Evolutionary conservation across 2,888 invertebrate genomes (phyloP).

Genomic region (Erebia palarica): DNA sequence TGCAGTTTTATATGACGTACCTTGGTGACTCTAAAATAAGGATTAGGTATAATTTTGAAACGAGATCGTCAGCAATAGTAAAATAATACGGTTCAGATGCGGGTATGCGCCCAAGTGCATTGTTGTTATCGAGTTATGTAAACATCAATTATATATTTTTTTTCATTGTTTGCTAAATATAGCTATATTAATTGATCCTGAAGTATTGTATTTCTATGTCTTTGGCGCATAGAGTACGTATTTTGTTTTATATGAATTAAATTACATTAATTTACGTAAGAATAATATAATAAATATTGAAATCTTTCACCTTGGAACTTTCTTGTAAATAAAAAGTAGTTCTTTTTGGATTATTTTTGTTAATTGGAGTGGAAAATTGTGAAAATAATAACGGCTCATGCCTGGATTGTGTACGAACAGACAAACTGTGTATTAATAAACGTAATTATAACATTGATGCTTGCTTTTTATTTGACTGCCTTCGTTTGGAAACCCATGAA

Average conservation of each 20-base stretch:
- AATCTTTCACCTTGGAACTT: slow-evolving; percentile 16
- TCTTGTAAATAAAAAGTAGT: slow-evolving; percentile 29
- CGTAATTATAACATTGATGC: slow-evolving; percentile 22
- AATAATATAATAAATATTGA: slow-evolving; percentile 4
- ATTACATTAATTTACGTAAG: slow-evolving; percentile 12
- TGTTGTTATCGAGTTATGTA: too few relatives aligned
- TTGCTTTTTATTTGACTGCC: background rate
- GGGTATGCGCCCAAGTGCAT: too few relatives aligned
- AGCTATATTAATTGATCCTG: too few relatives aligned
- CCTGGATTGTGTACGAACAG: slow-evolving; percentile 36
- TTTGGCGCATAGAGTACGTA: slow-evolving; percentile 4
- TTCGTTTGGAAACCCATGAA: background rate
- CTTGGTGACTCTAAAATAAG: too few relatives aligned
- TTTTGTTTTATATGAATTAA: background rate
- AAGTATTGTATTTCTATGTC: too few relatives aligned
- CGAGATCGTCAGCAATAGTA: too few relatives aligned
- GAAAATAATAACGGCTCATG: slow-evolving; percentile 26
- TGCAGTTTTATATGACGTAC: too few relatives aligned
- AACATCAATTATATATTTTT: too few relatives aligned
- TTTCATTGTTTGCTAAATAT: too few relatives aligned
- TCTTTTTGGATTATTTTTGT: slow-evolving; percentile 9
- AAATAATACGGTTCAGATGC: too few relatives aligned
- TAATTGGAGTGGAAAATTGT: slow-evolving; percentile 31
- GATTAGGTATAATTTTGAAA: too few relatives aligned
- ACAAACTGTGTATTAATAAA: slow-evolving; percentile 43